Base-by-base conservation (phyloP, 2,797 vertebrate genomes). In the Glossophaga mutica region DNA sequence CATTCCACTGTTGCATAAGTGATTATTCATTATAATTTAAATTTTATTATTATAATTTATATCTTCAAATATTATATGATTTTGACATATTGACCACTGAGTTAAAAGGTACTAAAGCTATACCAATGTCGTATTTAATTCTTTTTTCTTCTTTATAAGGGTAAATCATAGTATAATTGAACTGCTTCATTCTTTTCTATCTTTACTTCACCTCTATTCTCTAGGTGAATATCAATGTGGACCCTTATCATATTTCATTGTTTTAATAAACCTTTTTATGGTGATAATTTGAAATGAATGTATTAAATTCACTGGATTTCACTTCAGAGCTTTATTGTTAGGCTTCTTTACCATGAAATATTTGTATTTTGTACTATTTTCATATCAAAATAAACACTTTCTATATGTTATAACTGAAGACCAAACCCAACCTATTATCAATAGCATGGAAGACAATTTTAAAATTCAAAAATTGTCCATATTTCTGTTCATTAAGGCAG, bases 21-120 rank as follows among this genome's bases (percentile, higher is more conserved):
- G 18, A 94, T 84, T 90, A 89, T 78, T 95, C 77, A 90, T 88
- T 86, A 68, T 68, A 85, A 93, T 71, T 94, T 88, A 70, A 76
- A 88, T 88, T 21, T 73, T 83, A 77, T 71, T 52, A 87, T 74
- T 68, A n/a, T 46, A 88, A 88, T 67, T 89, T 78, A 78, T 91
- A 74, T 89, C 34, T 87, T 94, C 48, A 87, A 86, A 91, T 87
- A 62, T 84, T 74, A 94, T 67, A 77, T 73, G 55, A 91, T 87
- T 90, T 83, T 94, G 55, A 83, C 62, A 84, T 71, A 95, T 32
- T 65, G 65, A 71, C 44, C 73, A 76, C 48, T 77, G 86, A 73
- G 18, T 73, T 87, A 87, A 89, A 91, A 79, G 12, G 37, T 50
- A 78, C 26, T 85, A 77, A 91, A 77, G 7, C 11, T 94, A 67